A percentile compares a stretch with the other conserved stretches of the same genome.
Conservation (phyloP, 2,113 vertebrate species). For the Synodontis membranacea region DNA sequence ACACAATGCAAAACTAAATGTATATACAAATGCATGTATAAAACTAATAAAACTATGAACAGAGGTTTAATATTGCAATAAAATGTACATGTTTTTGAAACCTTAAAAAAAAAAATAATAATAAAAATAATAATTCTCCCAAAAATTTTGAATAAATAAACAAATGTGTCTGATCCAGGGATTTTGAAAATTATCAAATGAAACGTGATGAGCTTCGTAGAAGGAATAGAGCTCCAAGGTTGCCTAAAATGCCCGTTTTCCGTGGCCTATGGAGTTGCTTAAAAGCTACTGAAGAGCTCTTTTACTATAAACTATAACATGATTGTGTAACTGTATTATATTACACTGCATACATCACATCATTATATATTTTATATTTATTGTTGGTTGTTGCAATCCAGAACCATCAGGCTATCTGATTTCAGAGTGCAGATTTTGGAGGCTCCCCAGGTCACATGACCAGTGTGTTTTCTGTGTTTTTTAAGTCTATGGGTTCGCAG, state of each 20-base stretch:
- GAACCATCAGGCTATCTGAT: background rate
- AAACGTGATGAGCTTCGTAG: background rate
- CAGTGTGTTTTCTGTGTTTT: background rate
- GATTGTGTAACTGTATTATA: background rate
- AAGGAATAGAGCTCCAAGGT: background rate
- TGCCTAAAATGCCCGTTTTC: background rate
- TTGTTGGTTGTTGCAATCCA: background rate
- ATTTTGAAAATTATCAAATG: background rate
- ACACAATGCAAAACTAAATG: too few relatives aligned
- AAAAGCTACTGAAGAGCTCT: background rate
- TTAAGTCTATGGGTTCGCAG: background rate
- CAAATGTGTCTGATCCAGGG: background rate
- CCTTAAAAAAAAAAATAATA: too few relatives aligned
- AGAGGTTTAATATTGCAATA: too few relatives aligned
- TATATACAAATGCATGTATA: too few relatives aligned
- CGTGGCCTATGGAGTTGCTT: background rate
- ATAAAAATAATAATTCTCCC: too few relatives aligned
- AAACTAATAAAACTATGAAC: too few relatives aligned
- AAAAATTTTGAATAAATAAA: background rate
- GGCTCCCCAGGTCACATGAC: background rate
- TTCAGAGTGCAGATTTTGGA: background rate
- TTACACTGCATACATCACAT: accelerated
- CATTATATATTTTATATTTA: too few relatives aligned
- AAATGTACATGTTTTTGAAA: too few relatives aligned
- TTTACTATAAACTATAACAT: background rate